phyloP scores from a whole-genome alignment of 2,113 vertebrate genomes.

The Clupea harengus region DNA sequence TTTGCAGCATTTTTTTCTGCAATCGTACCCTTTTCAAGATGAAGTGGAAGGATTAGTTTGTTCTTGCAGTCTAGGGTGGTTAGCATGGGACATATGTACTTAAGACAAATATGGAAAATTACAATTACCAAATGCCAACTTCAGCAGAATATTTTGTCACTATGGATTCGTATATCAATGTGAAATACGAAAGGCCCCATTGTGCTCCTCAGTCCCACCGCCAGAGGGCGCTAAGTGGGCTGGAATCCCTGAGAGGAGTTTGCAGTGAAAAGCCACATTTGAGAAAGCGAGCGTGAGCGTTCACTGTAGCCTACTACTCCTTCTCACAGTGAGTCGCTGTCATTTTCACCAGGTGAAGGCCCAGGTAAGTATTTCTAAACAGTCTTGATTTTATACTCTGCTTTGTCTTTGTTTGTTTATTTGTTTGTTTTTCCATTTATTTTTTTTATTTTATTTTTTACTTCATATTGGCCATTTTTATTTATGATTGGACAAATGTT shows the following conservation, averaged over 20 bases:
- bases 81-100: neutral
- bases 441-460: neutral
- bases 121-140: conserved; percentile 51
- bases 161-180: conserved; percentile 35
- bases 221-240: neutral
- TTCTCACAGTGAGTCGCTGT: conserved; percentile 52
- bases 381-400: conserved; percentile 65
- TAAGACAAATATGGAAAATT: conserved; percentile 2
- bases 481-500: conserved; percentile 61
- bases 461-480: conserved; percentile 56
- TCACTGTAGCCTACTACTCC: conserved; percentile 25
- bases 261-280: neutral
- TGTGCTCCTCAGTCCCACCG: conserved; percentile 28
- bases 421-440: conserved; percentile 53
- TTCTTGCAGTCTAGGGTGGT: neutral
- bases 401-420: conserved; percentile 55
- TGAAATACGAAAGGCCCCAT: conserved; percentile 30
- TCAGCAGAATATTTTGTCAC: conserved; percentile 39
- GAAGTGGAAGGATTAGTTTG: neutral
- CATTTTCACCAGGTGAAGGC: conserved; percentile 59
- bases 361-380: conserved; percentile 77
- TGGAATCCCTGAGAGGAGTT: conserved; percentile 37
- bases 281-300: neutral
- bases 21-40: neutral
- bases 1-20: neutral